A percentile compares a stretch with the other conserved stretches of the same genome.
phyloP scores from a whole-genome alignment of 2,113 vertebrate species.

The Oryzias celebensis region DNA sequence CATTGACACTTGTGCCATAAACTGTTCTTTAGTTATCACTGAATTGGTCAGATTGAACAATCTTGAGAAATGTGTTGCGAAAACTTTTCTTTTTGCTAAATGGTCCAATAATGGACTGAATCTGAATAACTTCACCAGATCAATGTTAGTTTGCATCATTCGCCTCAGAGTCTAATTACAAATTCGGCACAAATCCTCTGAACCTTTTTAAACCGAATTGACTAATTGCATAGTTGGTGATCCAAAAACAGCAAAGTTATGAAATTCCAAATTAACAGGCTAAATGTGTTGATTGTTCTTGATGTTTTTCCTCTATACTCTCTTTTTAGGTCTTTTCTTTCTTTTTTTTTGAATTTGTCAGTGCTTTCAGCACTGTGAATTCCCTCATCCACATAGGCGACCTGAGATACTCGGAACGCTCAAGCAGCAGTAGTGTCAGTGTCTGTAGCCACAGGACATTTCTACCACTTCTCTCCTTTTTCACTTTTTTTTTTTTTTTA shows the following conservation, averaged over 20 bases:
- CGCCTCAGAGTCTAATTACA: conserved; percentile 54
- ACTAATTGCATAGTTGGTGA: conserved; percentile 20
- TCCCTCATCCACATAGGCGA: conserved; percentile 21
- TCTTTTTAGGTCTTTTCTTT: conserved; percentile 19
- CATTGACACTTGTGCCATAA: background rate
- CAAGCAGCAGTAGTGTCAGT: conserved; percentile 33
- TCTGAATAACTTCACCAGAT: conserved; percentile 37
- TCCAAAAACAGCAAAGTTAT: background rate
- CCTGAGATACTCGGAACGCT: conserved; percentile 33
- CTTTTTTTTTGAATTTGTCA: conserved; percentile 8
- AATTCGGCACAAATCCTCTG: conserved; percentile 35
- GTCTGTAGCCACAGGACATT: conserved; percentile 50
- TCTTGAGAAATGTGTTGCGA: conserved; percentile 18
- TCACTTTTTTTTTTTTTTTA: conserved; percentile 9
- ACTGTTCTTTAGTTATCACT: background rate
- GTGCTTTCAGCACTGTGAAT: conserved; percentile 22
- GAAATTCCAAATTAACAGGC: background rate
- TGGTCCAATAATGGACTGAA: conserved; percentile 23
- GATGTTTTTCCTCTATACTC: conserved; percentile 34
- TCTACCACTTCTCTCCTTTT: conserved; percentile 20
- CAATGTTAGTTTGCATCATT: conserved; percentile 43
- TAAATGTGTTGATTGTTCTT: conserved; percentile 22
- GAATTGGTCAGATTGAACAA: conserved; percentile 23
- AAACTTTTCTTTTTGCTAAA: conserved; percentile 17
- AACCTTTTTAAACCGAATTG: conserved; percentile 55